These are phyloP conservation scores for Anseranas semipalmata DNA, from an alignment of 2,113 vertebrate species.

Conservation along the genomic window DNA sequence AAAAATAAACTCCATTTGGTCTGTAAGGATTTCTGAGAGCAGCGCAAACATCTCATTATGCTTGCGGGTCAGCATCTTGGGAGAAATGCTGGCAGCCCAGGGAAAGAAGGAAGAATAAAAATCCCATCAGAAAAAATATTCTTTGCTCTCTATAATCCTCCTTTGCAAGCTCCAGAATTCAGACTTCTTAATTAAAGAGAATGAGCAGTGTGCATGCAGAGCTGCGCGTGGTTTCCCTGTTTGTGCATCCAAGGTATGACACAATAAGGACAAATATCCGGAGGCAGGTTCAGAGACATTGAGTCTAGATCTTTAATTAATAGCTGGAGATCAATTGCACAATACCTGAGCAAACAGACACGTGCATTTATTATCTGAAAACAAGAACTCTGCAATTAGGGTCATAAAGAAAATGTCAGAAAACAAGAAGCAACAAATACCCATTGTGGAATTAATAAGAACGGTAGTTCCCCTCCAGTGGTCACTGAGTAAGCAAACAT, in stretches of 20 bases:
- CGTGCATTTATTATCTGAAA: conserved; percentile 59
- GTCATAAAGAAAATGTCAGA: conserved; percentile 55
- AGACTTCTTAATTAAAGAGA: conserved; percentile 51
- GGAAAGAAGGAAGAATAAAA: conserved; percentile 24
- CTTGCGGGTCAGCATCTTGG: neutral
- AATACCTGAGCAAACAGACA: conserved; percentile 50
- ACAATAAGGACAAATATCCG: conserved; percentile 57
- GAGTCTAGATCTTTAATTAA: conserved; percentile 75
- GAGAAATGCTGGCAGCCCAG: conserved; percentile 8
- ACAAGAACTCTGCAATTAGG: conserved; percentile 48
- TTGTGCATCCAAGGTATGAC: conserved; percentile 55
- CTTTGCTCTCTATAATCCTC: conserved; percentile 22
- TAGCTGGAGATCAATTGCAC: conserved; percentile 64
- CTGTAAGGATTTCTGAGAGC: neutral
- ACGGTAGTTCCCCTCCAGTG: conserved; percentile 66
- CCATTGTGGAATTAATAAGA: conserved; percentile 50
- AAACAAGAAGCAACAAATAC: conserved; percentile 67
- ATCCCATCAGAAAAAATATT: conserved; percentile 54
- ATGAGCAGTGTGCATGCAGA: neutral
- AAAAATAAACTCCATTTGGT: conserved; percentile 27
- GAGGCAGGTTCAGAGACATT: conserved; percentile 68
- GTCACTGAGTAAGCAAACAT: conserved; percentile 74
- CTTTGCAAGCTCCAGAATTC: neutral
- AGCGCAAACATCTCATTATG: conserved; percentile 38
- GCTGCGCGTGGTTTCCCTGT: conserved; percentile 47